Evolutionary conservation across 1,140 invertebrate genomes (phyloP).

Genomic region (Antheraea mylitta): DNA sequence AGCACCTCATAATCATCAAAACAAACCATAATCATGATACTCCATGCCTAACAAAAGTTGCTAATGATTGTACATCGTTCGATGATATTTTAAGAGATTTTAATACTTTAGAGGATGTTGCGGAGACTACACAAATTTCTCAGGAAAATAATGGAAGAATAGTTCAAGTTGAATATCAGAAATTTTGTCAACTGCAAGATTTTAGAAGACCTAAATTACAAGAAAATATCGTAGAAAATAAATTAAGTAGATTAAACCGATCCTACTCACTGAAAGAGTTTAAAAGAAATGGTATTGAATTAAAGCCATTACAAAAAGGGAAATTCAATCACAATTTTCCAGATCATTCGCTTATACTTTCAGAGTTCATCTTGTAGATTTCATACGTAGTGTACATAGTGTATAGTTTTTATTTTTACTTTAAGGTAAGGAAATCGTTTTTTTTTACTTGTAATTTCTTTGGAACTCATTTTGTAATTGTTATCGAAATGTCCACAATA

Average conservation of each 20-base stretch:
- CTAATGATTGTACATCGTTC: conserved; percentile 32
- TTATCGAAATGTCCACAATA: too few relatives aligned
- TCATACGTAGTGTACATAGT: conserved; percentile 18
- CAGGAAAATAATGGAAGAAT: conserved; percentile 16
- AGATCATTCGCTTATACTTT: conserved; percentile 48
- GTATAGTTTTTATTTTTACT: neutral
- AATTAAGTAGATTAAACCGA: conserved; percentile 41
- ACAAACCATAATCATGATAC: conserved; percentile 23
- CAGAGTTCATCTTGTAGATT: conserved; percentile 63
- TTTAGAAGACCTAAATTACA: conserved; percentile 50
- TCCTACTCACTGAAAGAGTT: conserved; percentile 54
- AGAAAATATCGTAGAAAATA: conserved; percentile 32
- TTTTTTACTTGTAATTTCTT: neutral
- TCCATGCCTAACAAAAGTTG: conserved; percentile 29
- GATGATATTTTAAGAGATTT: conserved; percentile 57
- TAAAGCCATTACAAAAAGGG: conserved; percentile 28
- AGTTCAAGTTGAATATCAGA: conserved; percentile 17
- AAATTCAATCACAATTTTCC: conserved; percentile 29
- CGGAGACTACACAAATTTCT: conserved; percentile 19
- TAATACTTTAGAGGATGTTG: conserved; percentile 47
- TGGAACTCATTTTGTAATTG: neutral
- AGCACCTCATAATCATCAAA: conserved; percentile 42
- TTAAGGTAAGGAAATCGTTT: conserved; percentile 19
- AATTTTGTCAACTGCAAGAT: conserved; percentile 49
- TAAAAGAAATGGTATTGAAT: conserved; percentile 42